Base-by-base conservation (phyloP, 2,113 vertebrate genomes). In the Tiliqua scincoides region DNA sequence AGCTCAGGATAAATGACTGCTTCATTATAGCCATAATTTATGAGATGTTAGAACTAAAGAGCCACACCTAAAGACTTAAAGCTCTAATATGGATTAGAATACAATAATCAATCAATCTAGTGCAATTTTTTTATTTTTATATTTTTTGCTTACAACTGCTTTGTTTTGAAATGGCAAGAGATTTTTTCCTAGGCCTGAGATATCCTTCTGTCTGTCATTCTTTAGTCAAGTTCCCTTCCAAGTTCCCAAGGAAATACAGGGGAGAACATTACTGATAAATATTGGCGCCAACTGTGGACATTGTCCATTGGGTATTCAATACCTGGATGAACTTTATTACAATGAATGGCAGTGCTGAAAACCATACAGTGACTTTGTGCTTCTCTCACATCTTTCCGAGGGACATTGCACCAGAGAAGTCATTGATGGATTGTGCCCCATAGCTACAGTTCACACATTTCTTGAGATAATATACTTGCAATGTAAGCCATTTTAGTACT, bases 11-110 rank as follows among this genome's bases (percentile, higher is more conserved):
- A 97, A 97, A 97, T 97, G 97, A 97, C 97, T 97, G 96, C 97
- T 97, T 97, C 97, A 97, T 97, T 97, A 97, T 96, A 96, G 95
- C 95, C 88, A 92, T 97, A 97, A 97, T 97, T 97, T 97, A 97
- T 97, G 97, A 96, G 96, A 96, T 97, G 96, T 96, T 96, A 96
- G 96, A 96, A 96, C 96, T 96, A 97, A 97, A 96, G 96, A 96
- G 97, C 97, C 96, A 97, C 96, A 96, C 97, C 97, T 97, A 95
- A 96, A 96, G 97, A 97, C 97, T 97, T 97, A 96, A 96, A 96
- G 96, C 96, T 97, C 96, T 97, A 97, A 96, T 97, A 97, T 96
- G 95, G 96, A 96, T 97, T 97, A 96, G 97, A 96, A 97, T 97
- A 97, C 96, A 95, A 97, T 95, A 97, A 97, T 97, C 95, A 96